phyloP scores from a whole-genome alignment of 2,888 invertebrate species.

The Alloplasta piceator region DNA sequence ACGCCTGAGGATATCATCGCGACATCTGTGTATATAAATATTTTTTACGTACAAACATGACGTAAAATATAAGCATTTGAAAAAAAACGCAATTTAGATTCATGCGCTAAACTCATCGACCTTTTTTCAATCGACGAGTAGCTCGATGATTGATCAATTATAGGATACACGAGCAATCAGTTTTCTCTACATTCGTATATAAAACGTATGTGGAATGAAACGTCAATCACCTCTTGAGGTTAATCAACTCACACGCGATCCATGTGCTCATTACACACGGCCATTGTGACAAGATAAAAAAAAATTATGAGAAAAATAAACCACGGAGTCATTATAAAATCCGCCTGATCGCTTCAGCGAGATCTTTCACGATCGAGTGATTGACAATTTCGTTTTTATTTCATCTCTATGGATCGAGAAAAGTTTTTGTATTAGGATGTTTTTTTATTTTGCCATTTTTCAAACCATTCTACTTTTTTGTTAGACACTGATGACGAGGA shows the following conservation, averaged over 20 bases:
- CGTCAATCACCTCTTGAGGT: slow-evolving; percentile 24
- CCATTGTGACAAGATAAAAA: neutral
- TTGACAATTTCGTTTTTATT: slow-evolving; percentile 10
- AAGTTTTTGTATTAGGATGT: neutral
- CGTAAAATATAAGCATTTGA: neutral
- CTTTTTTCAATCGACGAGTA: slow-evolving; percentile 40
- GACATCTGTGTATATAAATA: neutral
- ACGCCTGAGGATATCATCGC: neutral
- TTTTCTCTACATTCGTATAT: neutral
- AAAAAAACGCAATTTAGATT: too few species aligned
- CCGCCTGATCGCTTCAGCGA: neutral
- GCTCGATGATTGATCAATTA: slow-evolving; percentile 39
- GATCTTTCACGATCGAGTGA: neutral
- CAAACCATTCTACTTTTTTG: too few species aligned
- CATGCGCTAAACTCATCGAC: slow-evolving; percentile 1
- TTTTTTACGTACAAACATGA: neutral
- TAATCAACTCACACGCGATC: slow-evolving; percentile 26
- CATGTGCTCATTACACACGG: slow-evolving; percentile 6
- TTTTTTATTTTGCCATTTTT: too few species aligned
- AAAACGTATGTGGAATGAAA: slow-evolving; percentile 18
- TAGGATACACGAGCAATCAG: neutral
- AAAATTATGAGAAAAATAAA: neutral
- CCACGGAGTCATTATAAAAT: slow-evolving; percentile 6
- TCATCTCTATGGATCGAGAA: neutral
- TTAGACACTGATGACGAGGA: too few species aligned